A percentile compares a stretch with the other conserved stretches of the same genome.
Evolutionary conservation across 1,140 invertebrate genomes (phyloP).

Genomic region (Drosophila neocordata): DNA sequence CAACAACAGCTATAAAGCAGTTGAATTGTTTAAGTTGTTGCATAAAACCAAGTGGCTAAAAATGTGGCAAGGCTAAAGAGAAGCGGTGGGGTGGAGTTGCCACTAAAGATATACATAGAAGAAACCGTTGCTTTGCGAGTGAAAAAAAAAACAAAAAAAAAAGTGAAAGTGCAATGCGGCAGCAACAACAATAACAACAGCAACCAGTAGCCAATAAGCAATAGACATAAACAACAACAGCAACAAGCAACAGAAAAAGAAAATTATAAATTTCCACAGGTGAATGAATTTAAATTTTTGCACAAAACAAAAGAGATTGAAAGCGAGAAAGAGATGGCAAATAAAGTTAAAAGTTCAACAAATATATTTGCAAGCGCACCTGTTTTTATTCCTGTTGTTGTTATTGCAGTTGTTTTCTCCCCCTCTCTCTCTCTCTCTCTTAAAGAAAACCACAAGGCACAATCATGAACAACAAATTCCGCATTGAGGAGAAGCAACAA

Average conservation of each 20-base stretch:
- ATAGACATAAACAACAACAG: slow-evolving; percentile 47
- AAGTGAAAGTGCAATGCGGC: slow-evolving; percentile 74
- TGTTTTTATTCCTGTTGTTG: slow-evolving; percentile 41
- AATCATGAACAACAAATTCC: slow-evolving; percentile 53
- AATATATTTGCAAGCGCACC: slow-evolving; percentile 52
- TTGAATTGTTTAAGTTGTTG: slow-evolving; percentile 75
- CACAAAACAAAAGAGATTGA: slow-evolving; percentile 20
- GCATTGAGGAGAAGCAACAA: slow-evolving; percentile 46
- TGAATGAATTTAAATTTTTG: slow-evolving; percentile 69
- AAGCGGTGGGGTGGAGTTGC: slow-evolving; percentile 25
- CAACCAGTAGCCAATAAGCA: slow-evolving; percentile 74
- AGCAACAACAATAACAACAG: slow-evolving; percentile 60
- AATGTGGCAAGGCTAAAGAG: not conserved
- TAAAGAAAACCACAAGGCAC: slow-evolving; percentile 4
- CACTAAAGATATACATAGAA: slow-evolving; percentile 56
- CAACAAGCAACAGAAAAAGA: slow-evolving; percentile 17
- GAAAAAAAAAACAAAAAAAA: slow-evolving; percentile 28
- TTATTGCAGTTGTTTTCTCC: too few relatives aligned
- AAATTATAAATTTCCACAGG: slow-evolving; percentile 66
- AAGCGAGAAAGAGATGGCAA: slow-evolving; percentile 17
- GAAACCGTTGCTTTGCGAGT: slow-evolving; percentile 64
- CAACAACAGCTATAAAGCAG: slow-evolving; percentile 61
- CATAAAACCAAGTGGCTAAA: slow-evolving; percentile 61
- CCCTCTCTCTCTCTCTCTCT: slow-evolving; percentile 11
- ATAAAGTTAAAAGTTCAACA: slow-evolving; percentile 57